phyloP scores from a whole-genome alignment of 2,797 vertebrate species.

The Peromyscus eremicus region DNA sequence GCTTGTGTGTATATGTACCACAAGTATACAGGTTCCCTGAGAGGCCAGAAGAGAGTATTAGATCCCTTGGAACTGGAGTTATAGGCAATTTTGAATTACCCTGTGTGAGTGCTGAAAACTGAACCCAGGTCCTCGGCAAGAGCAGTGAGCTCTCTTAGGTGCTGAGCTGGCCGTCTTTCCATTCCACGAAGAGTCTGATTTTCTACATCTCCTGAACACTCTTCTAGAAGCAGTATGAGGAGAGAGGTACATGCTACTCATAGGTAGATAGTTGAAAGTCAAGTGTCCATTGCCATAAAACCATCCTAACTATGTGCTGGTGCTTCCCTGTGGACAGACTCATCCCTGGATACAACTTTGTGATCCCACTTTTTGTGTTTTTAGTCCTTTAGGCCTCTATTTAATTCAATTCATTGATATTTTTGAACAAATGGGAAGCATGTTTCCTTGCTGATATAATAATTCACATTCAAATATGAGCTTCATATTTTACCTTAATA shows the following conservation, averaged over 20 bases:
- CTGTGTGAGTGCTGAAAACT: not conserved
- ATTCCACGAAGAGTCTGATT: not conserved
- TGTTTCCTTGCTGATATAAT: not conserved
- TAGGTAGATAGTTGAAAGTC: not conserved
- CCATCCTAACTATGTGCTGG: not conserved
- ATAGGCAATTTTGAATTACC: not conserved
- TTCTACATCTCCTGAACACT: not conserved
- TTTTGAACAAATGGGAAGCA: not conserved
- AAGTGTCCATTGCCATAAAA: not conserved
- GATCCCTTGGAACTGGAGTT: not conserved
- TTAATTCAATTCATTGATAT: not conserved
- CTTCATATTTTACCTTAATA: not conserved
- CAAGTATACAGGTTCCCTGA: not conserved
- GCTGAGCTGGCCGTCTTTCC: not conserved
- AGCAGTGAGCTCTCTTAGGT: not conserved
- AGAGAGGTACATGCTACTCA: not conserved
- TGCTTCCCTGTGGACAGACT: not conserved
- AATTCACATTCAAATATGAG: slow-evolving; percentile 7
- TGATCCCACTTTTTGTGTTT: not conserved
- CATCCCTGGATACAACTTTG: not conserved
- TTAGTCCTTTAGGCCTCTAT: not conserved
- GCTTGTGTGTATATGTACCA: not conserved
- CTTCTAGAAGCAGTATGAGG: not conserved
- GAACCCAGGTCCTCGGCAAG: no score
- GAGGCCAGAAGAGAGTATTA: not conserved